Evolutionary conservation across 2,888 invertebrate species (phyloP), one percentile per base, ranked within the genome.

Genomic region (Drosophila rubida): DNA sequence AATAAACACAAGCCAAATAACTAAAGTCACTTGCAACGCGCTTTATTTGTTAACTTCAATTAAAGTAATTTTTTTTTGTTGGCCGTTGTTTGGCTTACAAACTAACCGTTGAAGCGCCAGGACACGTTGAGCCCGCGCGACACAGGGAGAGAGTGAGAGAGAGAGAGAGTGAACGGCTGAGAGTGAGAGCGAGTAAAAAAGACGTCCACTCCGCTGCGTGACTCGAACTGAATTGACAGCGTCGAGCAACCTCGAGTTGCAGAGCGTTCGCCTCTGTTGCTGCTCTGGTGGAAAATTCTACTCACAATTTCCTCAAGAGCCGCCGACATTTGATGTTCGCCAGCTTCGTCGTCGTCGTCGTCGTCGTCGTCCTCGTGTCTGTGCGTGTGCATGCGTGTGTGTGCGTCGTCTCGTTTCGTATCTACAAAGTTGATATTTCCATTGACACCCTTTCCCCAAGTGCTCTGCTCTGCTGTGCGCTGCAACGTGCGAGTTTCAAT

Each of bases 211-310:
- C 64, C 78, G 87, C 72, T 75, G 71, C 72, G 73, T 84, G 81
- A 78, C 88, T 90, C 82, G 83, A 90, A 90, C 90, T 90, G 83
- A 75, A 90, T 89, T 90, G 81, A 87, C 83, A 87, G 73, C 35
- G 70, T 54, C 66, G 67, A 58, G 69, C 75, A 62, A 39, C 75
- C 63, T 60, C 55, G 41, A 44, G 45, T 16, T 46, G 49, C 6
- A 32, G 51, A 53, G 42, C 54, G 30, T 65, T 60, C 62, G 42
- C 22, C 41, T 41, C 60, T 62, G 67, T 37, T 73, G 68, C 62
- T 41, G 19, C 41, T 41, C 60, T 62, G 67, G 41, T 73, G 68
- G 60, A 69, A 73, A 64, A 59, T 64, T 48, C 41, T 37, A 53
- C 60, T 68, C 65, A 42, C 57, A 39, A 45, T 60, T 63, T 67